Percentiles rank a stretch among this genome's conserved stretches.
Evolutionary conservation across 2,113 vertebrate species (phyloP).

Genomic region (Alligator mississippiensis): DNA sequence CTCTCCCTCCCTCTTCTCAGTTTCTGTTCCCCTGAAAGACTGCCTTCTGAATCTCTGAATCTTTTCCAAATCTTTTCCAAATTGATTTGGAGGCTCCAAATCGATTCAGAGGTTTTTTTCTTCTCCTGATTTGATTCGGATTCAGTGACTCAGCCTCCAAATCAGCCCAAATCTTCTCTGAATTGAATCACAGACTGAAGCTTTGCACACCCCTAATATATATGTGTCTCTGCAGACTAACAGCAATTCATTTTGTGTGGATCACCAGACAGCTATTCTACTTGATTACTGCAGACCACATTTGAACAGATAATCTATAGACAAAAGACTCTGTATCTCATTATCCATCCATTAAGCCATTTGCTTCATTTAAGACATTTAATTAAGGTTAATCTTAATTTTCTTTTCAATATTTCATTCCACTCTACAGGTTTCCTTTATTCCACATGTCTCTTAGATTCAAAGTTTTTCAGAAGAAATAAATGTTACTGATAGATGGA

Average conservation of each 20-base stretch:
- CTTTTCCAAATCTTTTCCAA: no score
- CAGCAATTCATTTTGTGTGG: background rate
- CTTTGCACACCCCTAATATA: no score
- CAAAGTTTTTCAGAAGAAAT: constrained; percentile 51
- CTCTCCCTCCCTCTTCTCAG: no score
- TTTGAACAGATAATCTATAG: background rate
- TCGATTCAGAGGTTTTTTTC: no score
- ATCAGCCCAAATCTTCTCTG: no score
- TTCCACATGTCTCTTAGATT: constrained; percentile 31
- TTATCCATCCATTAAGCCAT: background rate
- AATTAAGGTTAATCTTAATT: constrained; percentile 22
- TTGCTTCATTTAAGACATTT: background rate
- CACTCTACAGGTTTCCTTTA: constrained; percentile 32
- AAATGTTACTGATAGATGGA: constrained; percentile 65
- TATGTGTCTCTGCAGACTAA: background rate
- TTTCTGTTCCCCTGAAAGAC: no score
- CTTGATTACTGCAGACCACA: background rate
- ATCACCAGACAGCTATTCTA: background rate
- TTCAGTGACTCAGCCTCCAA: no score
- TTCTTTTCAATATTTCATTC: constrained; percentile 9
- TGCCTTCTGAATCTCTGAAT: no score
- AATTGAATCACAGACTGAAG: no score
- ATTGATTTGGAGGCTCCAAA: no score
- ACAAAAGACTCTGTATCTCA: background rate
- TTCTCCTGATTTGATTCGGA: no score